Evolutionary conservation across 2,113 vertebrate species (phyloP).

Genomic region (Strigops habroptila): DNA sequence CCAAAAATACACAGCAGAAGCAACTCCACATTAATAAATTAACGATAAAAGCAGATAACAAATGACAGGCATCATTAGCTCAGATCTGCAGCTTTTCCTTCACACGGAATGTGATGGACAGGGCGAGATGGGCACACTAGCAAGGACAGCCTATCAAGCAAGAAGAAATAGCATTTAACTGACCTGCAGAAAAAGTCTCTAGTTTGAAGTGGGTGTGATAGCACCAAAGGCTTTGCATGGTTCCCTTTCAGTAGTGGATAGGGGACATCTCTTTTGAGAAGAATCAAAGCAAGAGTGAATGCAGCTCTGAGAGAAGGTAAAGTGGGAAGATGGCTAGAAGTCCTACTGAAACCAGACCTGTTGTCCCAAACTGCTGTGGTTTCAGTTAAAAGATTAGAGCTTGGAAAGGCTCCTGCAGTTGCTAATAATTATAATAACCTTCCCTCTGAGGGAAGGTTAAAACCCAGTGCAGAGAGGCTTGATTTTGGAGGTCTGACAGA

Average conservation of each 20-base stretch:
- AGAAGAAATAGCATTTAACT: background rate
- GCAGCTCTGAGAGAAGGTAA: background rate
- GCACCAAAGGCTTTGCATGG: background rate
- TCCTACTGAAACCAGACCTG: background rate
- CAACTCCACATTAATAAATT: background rate
- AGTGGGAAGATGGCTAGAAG: background rate
- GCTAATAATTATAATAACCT: constrained; percentile 1
- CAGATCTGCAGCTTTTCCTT: background rate
- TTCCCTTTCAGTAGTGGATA: background rate
- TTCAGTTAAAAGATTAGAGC: background rate
- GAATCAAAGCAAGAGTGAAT: background rate
- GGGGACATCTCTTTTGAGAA: background rate
- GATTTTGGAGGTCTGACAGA: constrained; percentile 16
- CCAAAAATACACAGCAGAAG: background rate
- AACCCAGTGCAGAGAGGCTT: background rate
- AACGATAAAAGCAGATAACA: background rate
- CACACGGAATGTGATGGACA: background rate
- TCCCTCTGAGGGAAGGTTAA: background rate
- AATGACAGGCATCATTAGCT: background rate
- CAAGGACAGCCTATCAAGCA: background rate
- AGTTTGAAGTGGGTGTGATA: background rate
- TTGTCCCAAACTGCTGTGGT: background rate
- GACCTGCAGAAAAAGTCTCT: background rate
- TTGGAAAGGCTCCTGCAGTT: constrained; percentile 1
- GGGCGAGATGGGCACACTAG: background rate